These are phyloP conservation scores for Noctua comes DNA, from an alignment of 2,888 invertebrate genomes.

Conservation along the genomic window DNA sequence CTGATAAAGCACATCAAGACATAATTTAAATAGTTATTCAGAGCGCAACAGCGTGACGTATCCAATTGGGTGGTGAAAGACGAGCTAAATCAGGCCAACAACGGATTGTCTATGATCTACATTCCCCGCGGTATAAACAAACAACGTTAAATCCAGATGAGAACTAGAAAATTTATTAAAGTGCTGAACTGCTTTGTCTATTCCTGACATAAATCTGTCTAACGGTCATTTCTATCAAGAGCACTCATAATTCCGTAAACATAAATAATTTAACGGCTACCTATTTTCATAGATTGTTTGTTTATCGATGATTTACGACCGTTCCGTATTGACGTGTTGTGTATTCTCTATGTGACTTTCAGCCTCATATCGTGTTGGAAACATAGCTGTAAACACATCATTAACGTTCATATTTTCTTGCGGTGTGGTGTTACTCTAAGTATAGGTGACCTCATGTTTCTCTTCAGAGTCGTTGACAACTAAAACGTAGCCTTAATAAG, in stretches of 20 bases:
- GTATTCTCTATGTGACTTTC: constrained; percentile 42
- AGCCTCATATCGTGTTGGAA: constrained; percentile 24
- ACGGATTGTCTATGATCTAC: constrained; percentile 33
- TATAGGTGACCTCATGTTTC: constrained; percentile 27
- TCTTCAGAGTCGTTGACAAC: constrained; percentile 36
- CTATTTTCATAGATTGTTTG: constrained; percentile 44
- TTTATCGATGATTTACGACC: constrained; percentile 39
- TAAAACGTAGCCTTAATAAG: constrained; percentile 15
- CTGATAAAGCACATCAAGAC: background rate
- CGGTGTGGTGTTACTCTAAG: background rate
- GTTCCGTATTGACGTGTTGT: constrained; percentile 22
- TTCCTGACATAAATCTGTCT: constrained; percentile 6
- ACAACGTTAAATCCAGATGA: constrained; percentile 23
- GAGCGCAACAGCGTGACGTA: constrained; percentile 39
- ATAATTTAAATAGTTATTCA: constrained; percentile 27
- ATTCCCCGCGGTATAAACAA: constrained; percentile 37
- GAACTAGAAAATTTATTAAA: constrained; percentile 27
- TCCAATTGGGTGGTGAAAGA: constrained; percentile 40
- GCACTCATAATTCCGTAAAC: constrained; percentile 42
- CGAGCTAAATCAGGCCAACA: constrained; percentile 25
- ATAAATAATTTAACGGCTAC: constrained; percentile 29
- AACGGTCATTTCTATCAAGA: constrained; percentile 13
- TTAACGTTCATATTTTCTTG: constrained; percentile 42
- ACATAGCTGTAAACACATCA: constrained; percentile 21
- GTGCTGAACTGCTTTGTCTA: constrained; percentile 29